phyloP scores from a whole-genome alignment of 2,888 invertebrate species.

The Tubulanus polymorphus region DNA sequence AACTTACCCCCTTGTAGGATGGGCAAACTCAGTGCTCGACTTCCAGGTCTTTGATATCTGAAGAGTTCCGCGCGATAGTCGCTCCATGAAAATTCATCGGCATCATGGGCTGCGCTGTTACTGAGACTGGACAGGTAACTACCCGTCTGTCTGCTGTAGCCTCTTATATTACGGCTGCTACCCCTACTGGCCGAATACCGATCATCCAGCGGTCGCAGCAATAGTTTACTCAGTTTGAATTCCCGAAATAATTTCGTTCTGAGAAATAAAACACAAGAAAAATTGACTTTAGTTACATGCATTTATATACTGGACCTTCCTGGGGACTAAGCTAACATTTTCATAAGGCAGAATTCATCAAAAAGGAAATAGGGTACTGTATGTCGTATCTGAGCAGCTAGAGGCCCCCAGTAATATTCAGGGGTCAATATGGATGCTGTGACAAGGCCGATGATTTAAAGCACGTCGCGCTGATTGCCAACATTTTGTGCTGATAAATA shows the following conservation, averaged over 20 bases:
- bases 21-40: slow-evolving; percentile 48
- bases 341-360: too few species aligned
- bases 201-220: slow-evolving; percentile 48
- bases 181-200: slow-evolving; percentile 37
- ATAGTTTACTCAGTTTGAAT: slow-evolving; percentile 49
- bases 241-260: slow-evolving; percentile 49
- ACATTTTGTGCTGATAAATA: too few species aligned
- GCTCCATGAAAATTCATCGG: slow-evolving; percentile 26
- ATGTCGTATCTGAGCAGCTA: too few species aligned
- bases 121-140: slow-evolving; percentile 49
- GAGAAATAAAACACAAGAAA: slow-evolving; percentile 13
- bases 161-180: slow-evolving; percentile 40
- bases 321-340: too few species aligned
- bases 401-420: too few species aligned
- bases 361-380: too few species aligned
- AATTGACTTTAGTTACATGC: too few species aligned
- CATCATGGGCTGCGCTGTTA: slow-evolving; percentile 46
- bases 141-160: slow-evolving; percentile 50
- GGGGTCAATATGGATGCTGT: too few species aligned
- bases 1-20: slow-evolving; percentile 24
- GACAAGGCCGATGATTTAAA: too few species aligned
- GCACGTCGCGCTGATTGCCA: too few species aligned
- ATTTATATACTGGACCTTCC: too few species aligned
- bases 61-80: slow-evolving; percentile 36
- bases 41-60: slow-evolving; percentile 46